Base-by-base conservation (phyloP, 2,797 vertebrate species). In the Babyrousa celebensis region DNA sequence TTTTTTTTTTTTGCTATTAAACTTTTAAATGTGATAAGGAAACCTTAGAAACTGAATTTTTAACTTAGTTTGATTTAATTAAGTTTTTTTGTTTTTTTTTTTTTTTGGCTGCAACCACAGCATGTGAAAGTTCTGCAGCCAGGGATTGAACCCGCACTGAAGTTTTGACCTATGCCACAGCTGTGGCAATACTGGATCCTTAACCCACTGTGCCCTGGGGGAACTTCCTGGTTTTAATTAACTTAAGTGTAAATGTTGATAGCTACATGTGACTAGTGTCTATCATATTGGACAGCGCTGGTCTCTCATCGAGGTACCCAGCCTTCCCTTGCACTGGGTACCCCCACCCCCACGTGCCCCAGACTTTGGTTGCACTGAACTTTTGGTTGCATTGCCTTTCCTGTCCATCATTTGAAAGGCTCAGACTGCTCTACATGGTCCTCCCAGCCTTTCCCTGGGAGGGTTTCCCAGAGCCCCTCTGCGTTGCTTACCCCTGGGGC, bases 191-290 rank as follows among this genome's bases (percentile, higher is more conserved):
- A 10, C 43, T 48, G 43, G 43, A 48, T 48, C 43, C 43, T 48
- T 48, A 48, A 48, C 43, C 43, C 43, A 48, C 43, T 48, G 43
- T 48, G 43, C 43, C 43, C 6, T 10, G 9, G 43, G 43, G 43
- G 43, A 48, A 48, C 43, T 48, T 48, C 43, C 43, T 48, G 43
- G 54, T 74, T 32, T 40, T 56, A 90, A 58, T 82, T 74, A 32
- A 83, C 79, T 85, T 40, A 93, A 87, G n/a, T 48, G 29, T 84
- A 54, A 88, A 70, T 75, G 48, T 85, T 54, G 36, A 60, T 56
- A 85, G 86, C 54, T 21, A 72, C 43, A 1, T 3, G 23, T 71
- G 20, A 82, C 72, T 90, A 58, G 70, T 29, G 77, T 70, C 60
- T 32, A 1, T 27, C 5, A 3, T 14, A 16, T 1, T 11, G 27